Base-by-base conservation (phyloP, 2,113 vertebrate species). In the Aptenodytes forsteri region DNA sequence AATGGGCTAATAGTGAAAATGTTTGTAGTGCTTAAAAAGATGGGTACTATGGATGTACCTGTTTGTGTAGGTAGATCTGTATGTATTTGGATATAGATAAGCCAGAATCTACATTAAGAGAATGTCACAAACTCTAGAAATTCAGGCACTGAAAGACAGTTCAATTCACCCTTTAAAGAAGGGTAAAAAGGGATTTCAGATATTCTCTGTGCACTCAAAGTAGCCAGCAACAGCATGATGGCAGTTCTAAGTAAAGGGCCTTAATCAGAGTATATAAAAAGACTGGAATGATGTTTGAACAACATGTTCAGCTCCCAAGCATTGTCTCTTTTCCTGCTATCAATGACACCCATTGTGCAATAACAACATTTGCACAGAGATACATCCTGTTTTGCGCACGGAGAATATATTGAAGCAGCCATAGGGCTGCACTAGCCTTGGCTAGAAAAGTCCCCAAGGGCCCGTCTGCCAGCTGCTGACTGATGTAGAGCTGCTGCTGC, bases 201-300 rank as follows among this genome's bases (percentile, higher is more conserved):
- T 67, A 78, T 34, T 79, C 52, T 87, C 73, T 73, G 11, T 34
- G 69, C 11, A 25, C 36, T 64, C 47, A 26, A 91, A 91, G 66
- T 61, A 79, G 42, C 66, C 78, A 89, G 91, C 40, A 88, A 30
- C 49, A 77, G 29, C 46, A 17, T 9, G 84, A 87, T 77, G 91
- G 91, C 77, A 87, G 27, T 87, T 72, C 93, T 93, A 93, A 94
- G 89, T 90, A 83, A 90, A 86, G 65, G 50, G 14, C 73, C 38
- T 93, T 95, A 96, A 97, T 96, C 89, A 91, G 88, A 85, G 66
- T 70, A 58, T 70, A 87, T 80, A 85, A 95, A 96, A 96, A 94
- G 91, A 49, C 70, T 46, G 87, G 71, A 86, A 91, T 76, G 69
- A 87, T 96, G 92, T 87, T 69, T 94, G 77, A 96, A 95, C 94